phyloP scores from a whole-genome alignment of 2,888 invertebrate species.

The Conistra vaccinii region DNA sequence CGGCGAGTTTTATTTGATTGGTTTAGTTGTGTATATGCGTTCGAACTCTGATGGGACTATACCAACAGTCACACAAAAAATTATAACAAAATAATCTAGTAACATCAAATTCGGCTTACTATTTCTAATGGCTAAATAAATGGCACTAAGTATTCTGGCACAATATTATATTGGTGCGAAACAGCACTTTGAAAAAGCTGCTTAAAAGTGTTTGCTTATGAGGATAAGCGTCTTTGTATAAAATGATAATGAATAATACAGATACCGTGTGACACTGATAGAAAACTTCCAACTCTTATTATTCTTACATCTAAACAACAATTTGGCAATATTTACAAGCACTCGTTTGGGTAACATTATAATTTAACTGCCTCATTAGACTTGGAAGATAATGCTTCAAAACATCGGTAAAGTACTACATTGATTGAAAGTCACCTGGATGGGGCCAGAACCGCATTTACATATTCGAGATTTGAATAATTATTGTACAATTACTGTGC shows the following conservation, averaged over 20 bases:
- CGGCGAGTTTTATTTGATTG: background rate
- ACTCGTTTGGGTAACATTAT: constrained; percentile 30
- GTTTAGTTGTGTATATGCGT: background rate
- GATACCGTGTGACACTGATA: constrained; percentile 40
- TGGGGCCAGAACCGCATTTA: background rate
- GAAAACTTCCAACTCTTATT: constrained; percentile 28
- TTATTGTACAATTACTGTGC: no score
- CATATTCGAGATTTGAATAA: constrained; percentile 5
- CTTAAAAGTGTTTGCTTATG: constrained; percentile 6
- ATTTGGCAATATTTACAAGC: constrained; percentile 71
- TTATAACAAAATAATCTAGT: constrained; percentile 19
- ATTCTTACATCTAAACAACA: constrained; percentile 49
- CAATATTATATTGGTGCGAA: constrained; percentile 38
- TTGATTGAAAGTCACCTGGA: background rate
- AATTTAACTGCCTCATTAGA: background rate
- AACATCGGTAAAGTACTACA: constrained; percentile 6
- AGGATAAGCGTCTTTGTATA: constrained; percentile 40
- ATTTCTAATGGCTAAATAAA: constrained; percentile 29
- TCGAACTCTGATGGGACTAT: background rate
- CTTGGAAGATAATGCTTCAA: background rate
- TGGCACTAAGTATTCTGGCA: constrained; percentile 54
- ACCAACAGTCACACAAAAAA: constrained; percentile 17
- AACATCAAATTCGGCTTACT: constrained; percentile 35
- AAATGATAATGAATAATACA: constrained; percentile 51
- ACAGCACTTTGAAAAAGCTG: constrained; percentile 42